Evolutionary conservation across 2,113 vertebrate species (phyloP), one percentile per base, ranked within the genome.

Genomic region (Columba janthina): DNA sequence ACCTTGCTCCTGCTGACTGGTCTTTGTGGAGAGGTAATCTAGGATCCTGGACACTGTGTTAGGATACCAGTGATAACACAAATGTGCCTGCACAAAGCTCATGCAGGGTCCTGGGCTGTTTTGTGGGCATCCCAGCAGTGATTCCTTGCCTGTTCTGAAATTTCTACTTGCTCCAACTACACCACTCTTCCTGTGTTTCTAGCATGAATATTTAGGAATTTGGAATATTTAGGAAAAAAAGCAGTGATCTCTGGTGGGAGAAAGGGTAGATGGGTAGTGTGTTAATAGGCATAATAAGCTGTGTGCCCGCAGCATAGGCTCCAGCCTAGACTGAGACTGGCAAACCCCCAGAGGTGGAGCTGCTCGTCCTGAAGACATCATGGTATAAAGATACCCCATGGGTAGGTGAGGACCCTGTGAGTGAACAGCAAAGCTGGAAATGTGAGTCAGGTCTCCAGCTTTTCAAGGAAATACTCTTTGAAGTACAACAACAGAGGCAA

Each of bases 1-100:
- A 15, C 25, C 32, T 76, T 32, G 54, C 54, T 73, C 5, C 24
- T 67, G 46, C 8, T 0, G 18, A 3, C 17, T 34, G n/a, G 4
- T 15, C 53, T 38, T 20, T 44, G 48, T 28, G 42, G 36, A 11
- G 57, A 10, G 38, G 7, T 21, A 12, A 11, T 36, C 42, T 25
- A 1, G 7, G 28, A 10, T 29, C 26, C 62, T 40, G 76, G 13
- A 14, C 2, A 5, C 5, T 0, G 0, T 65, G 54, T 29, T 70
- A 9, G 54, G 31, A 6, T 50, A 4, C 0, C 5, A 25, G 16
- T 2, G 25, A 21, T 7, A 44, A 42, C 18, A 2, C 6, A 38
- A 66, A 2, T 12, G 56, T 46, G 29, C 38, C 58, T 19, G 29
- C 58, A 48, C 12, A 8, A 34, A 29, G 34, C 18, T n/a, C 53